Evolutionary conservation across 2,797 vertebrate genomes (phyloP), one percentile per base, ranked within the genome.

Genomic region (Pelobates cultripes): DNA sequence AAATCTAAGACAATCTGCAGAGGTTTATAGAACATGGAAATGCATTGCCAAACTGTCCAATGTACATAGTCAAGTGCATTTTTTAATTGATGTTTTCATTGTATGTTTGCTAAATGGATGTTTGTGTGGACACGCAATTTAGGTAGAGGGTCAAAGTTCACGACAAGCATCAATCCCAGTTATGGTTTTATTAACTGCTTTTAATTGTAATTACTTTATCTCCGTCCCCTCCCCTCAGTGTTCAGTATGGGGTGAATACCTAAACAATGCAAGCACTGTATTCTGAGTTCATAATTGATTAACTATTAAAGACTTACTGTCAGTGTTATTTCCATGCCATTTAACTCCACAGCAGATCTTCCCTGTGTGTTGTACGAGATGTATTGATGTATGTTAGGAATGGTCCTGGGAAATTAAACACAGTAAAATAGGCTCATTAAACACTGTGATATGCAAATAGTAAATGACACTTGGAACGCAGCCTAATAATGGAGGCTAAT

Each of bases 291-390:
- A 64, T 75, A 79, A 79, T 75, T 75, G 77, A 83, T 79, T 79
- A 79, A 70, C 66, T 70, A 57, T 75, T 79, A 79, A 75, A 47
- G 73, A 84, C 73, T 67, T 45, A 60, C 68, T 66, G 77, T 80
- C 77, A 44, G 47, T 75, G 66, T 75, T 84, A 72, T 84, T 84
- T 84, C 67, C 77, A 84, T 41, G 64, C 60, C 82, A 84, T 84
- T 84, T 84, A 75, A 64, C 67, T 45, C 68, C 67, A 80, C 73
- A 76, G 61, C 77, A 40, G 73, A 75, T 68, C 53, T 80, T 80
- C 70, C 57, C n/a, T 17, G 61, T 10, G 40, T 28, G 73, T 60
- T 82, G 75, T 73, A 72, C 77, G 69, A 57, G 63, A 79, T 80
- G 71, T 70, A 79, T 63, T 64, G 69, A 41, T 73, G 53, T 83